Evolutionary conservation across 2,113 vertebrate genomes (phyloP), one percentile per base, ranked within the genome.

Genomic region (Gnathonemus longibarbis): DNA sequence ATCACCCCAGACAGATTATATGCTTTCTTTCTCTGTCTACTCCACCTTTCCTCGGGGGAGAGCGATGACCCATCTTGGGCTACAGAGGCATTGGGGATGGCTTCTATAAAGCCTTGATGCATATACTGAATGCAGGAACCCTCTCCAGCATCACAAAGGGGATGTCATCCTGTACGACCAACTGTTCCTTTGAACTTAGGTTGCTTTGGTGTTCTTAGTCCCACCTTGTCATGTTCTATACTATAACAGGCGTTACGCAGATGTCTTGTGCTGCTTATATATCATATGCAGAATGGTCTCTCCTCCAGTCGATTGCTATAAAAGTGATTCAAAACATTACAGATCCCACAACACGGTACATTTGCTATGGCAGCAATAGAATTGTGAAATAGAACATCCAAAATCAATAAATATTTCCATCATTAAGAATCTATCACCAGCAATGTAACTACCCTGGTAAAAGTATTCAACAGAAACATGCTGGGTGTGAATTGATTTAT

Each of bases 91-190:
- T 53, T 62, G 0, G 89, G 88, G 15, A 88, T 80, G 0, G 49
- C 90, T 46, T 91, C 56, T 90, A 88, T 80, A 90, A 50, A 35
- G 50, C 80, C 19, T 15, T 88, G 10, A 49, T 58, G 50, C 66
- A 89, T 53, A 70, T 90, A 19, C 3, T 88, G 85, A 56, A 70
- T 7, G 49, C 88, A 3, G 88, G 46, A 5, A 10, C 42, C 8
- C 66, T 91, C n/a, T 56, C 90, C 87, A 17, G 49, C 19, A 48
- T 5, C 21, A 80, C 53, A 49, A 48, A 88, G 58, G 27, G 1
- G 80, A 83, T 86, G 86, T 91, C 27, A 11, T 92, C 6, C 53
- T 7, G 90, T 90, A 88, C 56, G 49, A 50, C 53, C 39, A 39
- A 7, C 6, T 15, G 35, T 21, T 50, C 19, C 35, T 84, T 58